Evolutionary conservation across 2,113 vertebrate genomes (phyloP), one percentile per base, ranked within the genome.

Genomic region (Hylia prasina): DNA sequence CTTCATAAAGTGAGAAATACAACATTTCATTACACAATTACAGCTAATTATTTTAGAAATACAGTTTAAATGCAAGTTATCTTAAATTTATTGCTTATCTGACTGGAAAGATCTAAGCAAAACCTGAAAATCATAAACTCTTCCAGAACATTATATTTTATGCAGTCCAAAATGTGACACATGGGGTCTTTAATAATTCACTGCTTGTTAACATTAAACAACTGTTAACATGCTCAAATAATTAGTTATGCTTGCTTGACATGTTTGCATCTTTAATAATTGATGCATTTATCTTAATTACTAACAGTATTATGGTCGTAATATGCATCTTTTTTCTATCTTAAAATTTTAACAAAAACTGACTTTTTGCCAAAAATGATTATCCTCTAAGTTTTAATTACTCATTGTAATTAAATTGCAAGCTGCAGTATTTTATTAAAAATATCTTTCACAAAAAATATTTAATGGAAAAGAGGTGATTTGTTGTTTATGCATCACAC

Each of bases 201-300:
- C 99, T 97, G 98, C 98, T 98, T 98, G 98, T 99, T 99, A 99
- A 98, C 99, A 99, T 99, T 99, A 99, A 99, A 99, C 99, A 99
- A 99, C 99, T 99, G 99, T 99, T 99, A 99, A 99, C 99, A 99
- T 98, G 98, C 99, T 99, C 98, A 98, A 99, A 99, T 99, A 99
- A 99, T 99, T 99, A 99, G 99, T 99, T 99, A 99, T 99, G 99
- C 99, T 99, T 99, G 99, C 99, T 99, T 99, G 99, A 99, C 99
- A 99, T 99, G 99, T 99, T 99, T 99, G 99, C 98, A 98, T 99
- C 99, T 98, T 99, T 99, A 99, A 99, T 99, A 99, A 99, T 99
- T 99, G 98, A 99, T 99, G 99, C 98, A 99, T 99, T 99, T 99
- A 99, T 99, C 99, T 99, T 99, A 99, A 99, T 99, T 99, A 99